phyloP scores from a whole-genome alignment of 2,888 invertebrate genomes.

The Diarsia rubi region DNA sequence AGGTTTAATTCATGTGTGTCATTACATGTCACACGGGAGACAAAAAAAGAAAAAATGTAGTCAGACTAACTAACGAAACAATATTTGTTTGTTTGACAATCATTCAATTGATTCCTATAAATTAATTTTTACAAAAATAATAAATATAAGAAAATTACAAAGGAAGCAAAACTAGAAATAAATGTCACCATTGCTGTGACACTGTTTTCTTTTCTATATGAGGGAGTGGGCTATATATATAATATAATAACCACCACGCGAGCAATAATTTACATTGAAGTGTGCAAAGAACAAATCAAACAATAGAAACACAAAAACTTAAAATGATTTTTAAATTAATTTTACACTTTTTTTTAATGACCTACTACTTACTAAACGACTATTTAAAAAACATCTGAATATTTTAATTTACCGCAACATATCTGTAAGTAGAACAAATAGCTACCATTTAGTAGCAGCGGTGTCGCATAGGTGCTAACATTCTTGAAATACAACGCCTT shows the following conservation, averaged over 20 bases:
- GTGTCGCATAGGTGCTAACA: conserved; percentile 65
- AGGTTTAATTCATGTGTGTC: conserved; percentile 18
- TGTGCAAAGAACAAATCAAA: neutral
- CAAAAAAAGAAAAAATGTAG: neutral
- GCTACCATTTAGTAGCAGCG: conserved; percentile 54
- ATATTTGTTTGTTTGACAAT: neutral
- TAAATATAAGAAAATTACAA: too few relatives aligned
- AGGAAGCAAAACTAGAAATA: neutral
- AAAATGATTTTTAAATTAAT: neutral
- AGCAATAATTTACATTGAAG: neutral
- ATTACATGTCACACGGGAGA: conserved; percentile 25
- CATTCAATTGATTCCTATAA: neutral
- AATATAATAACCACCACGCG: neutral
- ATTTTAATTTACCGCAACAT: conserved; percentile 30
- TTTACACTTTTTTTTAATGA: neutral
- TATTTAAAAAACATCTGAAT: conserved; percentile 11
- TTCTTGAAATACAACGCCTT: conserved; percentile 65
- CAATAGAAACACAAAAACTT: neutral
- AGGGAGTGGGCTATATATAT: neutral
- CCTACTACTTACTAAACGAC: too few relatives aligned
- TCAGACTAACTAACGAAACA: neutral
- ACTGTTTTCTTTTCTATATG: neutral
- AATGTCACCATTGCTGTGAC: neutral
- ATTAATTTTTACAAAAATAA: too few relatives aligned
- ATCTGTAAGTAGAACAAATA: conserved; percentile 67